Percentiles rank a stretch among this genome's conserved stretches.
Conservation (phyloP, 35 echinoderm and acorn worm species). For the Ptychodera flava region DNA sequence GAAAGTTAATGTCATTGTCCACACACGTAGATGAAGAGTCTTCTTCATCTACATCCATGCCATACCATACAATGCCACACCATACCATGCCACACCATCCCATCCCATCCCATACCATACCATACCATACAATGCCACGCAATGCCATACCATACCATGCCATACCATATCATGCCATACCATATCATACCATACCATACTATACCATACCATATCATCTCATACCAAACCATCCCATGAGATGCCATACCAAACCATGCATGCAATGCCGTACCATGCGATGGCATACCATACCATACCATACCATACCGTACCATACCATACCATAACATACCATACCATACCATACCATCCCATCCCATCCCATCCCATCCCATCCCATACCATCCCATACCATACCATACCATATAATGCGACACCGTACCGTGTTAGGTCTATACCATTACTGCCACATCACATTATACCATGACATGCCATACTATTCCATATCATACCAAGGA, state of each 20-base stretch:
- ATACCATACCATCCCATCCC: not conserved
- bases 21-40: too few relatives aligned
- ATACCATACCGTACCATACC: not conserved
- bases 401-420: not conserved
- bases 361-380: not conserved
- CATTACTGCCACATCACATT: not conserved
- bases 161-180: not conserved
- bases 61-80: not conserved
- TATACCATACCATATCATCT: not conserved
- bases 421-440: not conserved
- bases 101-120: not conserved
- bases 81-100: not conserved
- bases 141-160: not conserved
- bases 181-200: not conserved
- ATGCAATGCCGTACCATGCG: not conserved
- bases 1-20: too few relatives aligned
- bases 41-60: too few relatives aligned
- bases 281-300: not conserved
- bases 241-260: not conserved
- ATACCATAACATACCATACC: not conserved
- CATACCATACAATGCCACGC: not conserved
- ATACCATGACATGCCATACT: not conserved
- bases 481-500: not conserved
- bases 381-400: not conserved
- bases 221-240: not conserved